These are phyloP conservation scores for Aleadryas rufinucha DNA, from an alignment of 2,113 vertebrate genomes.

Conservation along the genomic window DNA sequence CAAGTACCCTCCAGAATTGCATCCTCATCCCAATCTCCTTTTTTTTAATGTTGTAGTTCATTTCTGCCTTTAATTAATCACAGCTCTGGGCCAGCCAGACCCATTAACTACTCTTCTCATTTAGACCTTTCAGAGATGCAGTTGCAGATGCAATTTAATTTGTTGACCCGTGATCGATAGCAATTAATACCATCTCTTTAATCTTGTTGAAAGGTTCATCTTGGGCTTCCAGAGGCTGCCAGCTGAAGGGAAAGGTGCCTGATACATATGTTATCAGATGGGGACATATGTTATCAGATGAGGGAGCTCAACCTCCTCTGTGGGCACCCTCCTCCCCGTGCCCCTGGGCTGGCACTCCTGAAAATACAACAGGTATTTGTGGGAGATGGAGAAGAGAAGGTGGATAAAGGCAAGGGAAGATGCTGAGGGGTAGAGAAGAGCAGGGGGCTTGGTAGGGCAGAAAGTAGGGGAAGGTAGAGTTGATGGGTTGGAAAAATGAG, in stretches of 20 bases:
- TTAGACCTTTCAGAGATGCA: slow-evolving; percentile 74
- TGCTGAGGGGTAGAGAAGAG: background rate
- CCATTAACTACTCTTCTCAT: slow-evolving; percentile 87
- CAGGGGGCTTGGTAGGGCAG: background rate
- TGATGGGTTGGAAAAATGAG: background rate
- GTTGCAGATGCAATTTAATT: slow-evolving; percentile 92
- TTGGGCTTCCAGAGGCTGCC: slow-evolving; percentile 71
- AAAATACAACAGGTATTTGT: background rate
- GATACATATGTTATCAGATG: background rate
- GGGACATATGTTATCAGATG: background rate
- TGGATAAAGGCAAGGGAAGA: background rate
- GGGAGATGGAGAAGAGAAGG: background rate
- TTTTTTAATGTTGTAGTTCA: slow-evolving; percentile 42
- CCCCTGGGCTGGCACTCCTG: accelerated
- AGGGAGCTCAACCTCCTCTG: background rate
- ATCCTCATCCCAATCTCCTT: background rate
- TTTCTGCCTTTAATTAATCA: slow-evolving; percentile 87
- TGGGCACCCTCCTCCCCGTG: accelerated
- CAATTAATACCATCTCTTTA: slow-evolving; percentile 94
- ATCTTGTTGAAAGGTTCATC: slow-evolving; percentile 86
- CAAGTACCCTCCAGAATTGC: background rate
- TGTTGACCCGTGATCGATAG: slow-evolving; percentile 91
- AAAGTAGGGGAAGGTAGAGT: background rate
- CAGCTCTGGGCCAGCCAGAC: slow-evolving; percentile 77
- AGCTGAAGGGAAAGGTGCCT: slow-evolving; percentile 57